Conservation (phyloP, 37 sponge, comb jelly and placozoan genomes). For the Agelas oroides region DNA sequence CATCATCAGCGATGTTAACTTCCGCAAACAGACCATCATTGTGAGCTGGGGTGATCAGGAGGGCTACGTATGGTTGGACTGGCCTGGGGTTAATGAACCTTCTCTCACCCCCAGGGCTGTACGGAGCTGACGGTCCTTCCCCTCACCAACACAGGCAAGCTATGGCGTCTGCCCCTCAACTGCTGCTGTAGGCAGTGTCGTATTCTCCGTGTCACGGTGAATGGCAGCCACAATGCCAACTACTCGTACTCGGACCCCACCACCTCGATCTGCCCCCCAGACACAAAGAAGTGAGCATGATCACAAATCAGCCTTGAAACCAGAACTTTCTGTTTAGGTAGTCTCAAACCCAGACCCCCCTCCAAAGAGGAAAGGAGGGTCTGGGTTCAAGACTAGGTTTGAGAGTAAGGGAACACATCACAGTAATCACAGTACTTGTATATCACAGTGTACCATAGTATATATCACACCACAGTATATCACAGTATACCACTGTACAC, state of each 20-base stretch:
- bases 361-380: no score
- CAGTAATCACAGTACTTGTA: no score
- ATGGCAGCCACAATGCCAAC: conserved; percentile 52
- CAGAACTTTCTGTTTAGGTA: no score
- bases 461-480: no score
- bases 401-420: no score
- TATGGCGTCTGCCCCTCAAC: conserved; percentile 73
- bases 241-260: conserved; percentile 81
- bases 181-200: conserved; percentile 76
- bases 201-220: conserved; percentile 62
- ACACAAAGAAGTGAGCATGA: conserved; percentile 81
- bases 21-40: conserved; percentile 58
- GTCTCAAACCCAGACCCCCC: no score
- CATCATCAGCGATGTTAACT: conserved; percentile 72
- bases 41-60: conserved; percentile 39
- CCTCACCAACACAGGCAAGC: conserved; percentile 55
- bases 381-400: no score
- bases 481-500: no score
- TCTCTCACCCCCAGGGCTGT: neutral
- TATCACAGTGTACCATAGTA: no score
- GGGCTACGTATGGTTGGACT: no score
- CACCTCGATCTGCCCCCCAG: conserved; percentile 62
- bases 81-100: neutral
- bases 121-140: conserved; percentile 80
- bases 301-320: no score